Evolutionary conservation across 2,113 vertebrate species (phyloP).

Genomic region (Labeo catla): DNA sequence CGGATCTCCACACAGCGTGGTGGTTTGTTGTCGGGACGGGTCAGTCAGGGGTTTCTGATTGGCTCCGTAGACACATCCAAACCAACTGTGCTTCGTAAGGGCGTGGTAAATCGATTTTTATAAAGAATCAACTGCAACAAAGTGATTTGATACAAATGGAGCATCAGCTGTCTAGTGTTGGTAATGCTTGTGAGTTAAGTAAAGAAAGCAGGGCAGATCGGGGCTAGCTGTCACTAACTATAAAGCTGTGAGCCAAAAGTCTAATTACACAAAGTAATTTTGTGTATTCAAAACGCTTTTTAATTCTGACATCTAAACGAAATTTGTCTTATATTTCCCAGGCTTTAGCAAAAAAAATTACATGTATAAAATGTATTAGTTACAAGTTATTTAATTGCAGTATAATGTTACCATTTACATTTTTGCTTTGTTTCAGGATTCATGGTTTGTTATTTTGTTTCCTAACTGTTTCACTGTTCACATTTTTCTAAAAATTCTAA

Average conservation of each 20-base stretch:
- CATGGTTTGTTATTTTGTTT: neutral
- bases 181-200: neutral
- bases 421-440: neutral
- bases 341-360: no score
- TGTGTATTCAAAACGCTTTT: neutral
- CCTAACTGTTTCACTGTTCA: neutral
- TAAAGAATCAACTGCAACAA: conserved; percentile 2
- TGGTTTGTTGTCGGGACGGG: conserved; percentile 15
- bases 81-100: conserved; percentile 19
- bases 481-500: neutral
- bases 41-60: conserved; percentile 19
- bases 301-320: neutral
- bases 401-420: neutral
- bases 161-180: neutral
- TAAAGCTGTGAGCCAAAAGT: neutral
- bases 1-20: neutral
- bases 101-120: conserved; percentile 29
- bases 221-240: neutral
- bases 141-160: conserved; percentile 18
- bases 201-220: neutral
- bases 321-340: neutral
- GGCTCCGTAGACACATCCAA: conserved; percentile 14
- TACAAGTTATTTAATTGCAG: neutral
- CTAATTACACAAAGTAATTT: neutral
- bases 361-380: neutral